These are phyloP conservation scores for Papilio elwesi DNA, from an alignment of 2,888 invertebrate species.

Conservation along the genomic window DNA sequence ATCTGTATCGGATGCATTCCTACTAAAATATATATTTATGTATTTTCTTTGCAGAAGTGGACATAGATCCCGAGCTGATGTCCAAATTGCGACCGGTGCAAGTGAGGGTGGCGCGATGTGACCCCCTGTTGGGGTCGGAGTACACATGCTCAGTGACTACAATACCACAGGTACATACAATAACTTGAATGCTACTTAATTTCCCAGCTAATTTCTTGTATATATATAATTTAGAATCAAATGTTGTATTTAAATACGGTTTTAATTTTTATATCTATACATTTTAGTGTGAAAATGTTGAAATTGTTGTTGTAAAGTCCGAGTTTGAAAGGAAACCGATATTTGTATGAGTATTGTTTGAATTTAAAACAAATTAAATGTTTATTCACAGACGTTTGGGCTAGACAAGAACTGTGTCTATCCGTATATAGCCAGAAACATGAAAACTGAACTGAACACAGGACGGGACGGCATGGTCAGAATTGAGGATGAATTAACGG, in stretches of 20 bases:
- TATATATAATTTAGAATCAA: too few relatives aligned
- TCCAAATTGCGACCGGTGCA: slow-evolving; percentile 52
- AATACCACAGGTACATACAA: slow-evolving; percentile 53
- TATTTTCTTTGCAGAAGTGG: slow-evolving; percentile 46
- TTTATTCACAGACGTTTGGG: slow-evolving; percentile 60
- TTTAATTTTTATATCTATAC: too few relatives aligned
- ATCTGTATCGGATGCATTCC: too few relatives aligned
- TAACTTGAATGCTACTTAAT: too few relatives aligned
- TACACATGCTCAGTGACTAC: slow-evolving; percentile 50
- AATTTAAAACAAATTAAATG: too few relatives aligned
- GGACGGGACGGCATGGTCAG: slow-evolving; percentile 60
- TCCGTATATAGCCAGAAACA: slow-evolving; percentile 57
- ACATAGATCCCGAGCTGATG: slow-evolving; percentile 52
- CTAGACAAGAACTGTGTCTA: slow-evolving; percentile 60
- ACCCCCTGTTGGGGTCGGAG: slow-evolving; percentile 53
- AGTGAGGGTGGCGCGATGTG: slow-evolving; percentile 62
- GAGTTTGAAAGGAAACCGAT: too few relatives aligned
- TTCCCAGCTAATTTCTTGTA: too few relatives aligned
- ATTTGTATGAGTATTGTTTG: too few relatives aligned
- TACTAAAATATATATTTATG: too few relatives aligned
- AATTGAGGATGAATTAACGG: slow-evolving; percentile 57
- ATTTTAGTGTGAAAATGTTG: too few relatives aligned
- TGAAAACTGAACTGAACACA: slow-evolving; percentile 55
- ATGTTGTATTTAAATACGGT: too few relatives aligned
- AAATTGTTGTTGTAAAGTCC: too few relatives aligned